phyloP scores from a whole-genome alignment of 2,797 vertebrate species.

The Hephaestus fuliginosus region DNA sequence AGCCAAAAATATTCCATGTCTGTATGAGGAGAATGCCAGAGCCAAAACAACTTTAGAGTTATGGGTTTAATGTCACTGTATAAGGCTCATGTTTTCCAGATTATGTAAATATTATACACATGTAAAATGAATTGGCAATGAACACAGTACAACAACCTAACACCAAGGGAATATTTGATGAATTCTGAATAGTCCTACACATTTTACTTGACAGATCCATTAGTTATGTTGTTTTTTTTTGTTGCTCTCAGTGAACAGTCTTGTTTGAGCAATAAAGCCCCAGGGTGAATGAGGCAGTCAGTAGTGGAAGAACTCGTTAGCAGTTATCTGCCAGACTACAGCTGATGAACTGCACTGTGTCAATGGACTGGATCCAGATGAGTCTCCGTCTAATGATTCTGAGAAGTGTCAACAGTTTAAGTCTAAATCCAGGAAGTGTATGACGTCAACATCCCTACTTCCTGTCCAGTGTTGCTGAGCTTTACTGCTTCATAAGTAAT shows the following conservation, averaged over 20 bases:
- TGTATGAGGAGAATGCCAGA: conserved; percentile 17
- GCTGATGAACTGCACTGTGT: conserved; percentile 37
- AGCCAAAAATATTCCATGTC: conserved; percentile 43
- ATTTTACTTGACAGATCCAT: conserved; percentile 4
- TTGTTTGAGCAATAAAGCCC: conserved; percentile 22
- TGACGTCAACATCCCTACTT: conserved; percentile 46
- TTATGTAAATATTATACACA: not conserved
- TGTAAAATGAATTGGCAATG: not conserved
- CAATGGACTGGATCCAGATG: conserved; percentile 40
- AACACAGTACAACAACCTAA: not conserved
- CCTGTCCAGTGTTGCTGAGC: conserved; percentile 27
- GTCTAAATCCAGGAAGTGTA: conserved; percentile 54
- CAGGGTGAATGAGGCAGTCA: conserved; percentile 12
- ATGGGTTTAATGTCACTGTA: conserved; percentile 13
- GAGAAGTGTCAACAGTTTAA: conserved; percentile 37
- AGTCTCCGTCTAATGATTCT: conserved; percentile 44
- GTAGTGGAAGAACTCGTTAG: not conserved
- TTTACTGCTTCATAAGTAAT: conserved; percentile 32
- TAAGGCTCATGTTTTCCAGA: not conserved
- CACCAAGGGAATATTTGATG: not conserved
- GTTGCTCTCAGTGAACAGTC: not conserved
- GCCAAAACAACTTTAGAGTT: conserved; percentile 16
- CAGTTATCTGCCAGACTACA: conserved; percentile 23
- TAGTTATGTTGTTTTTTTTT: not conserved
- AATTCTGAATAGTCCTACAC: not conserved